Evolutionary conservation across 2,113 vertebrate genomes (phyloP), one percentile per base, ranked within the genome.

Genomic region (Halcyon senegalensis): DNA sequence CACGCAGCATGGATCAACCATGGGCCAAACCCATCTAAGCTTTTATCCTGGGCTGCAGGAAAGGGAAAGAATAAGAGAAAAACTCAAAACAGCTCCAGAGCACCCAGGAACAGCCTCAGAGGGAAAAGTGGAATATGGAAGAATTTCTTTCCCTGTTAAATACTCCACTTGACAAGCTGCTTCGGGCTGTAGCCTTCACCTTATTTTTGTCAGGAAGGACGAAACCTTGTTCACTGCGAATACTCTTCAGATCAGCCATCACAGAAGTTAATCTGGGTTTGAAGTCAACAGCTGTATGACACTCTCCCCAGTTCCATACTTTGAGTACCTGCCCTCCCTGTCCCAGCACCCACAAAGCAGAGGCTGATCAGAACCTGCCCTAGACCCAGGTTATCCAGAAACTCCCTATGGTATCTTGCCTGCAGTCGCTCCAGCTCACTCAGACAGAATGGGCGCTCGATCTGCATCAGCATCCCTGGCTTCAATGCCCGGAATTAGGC

Each of bases 401-500:
- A 20, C 14, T 46, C 35, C 44, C 56, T 5, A 5, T 41, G 37
- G 2, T 0, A 6, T 0, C 43, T 0, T 35, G 39, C 9, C 64
- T 41, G 35, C 60, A 59, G 69, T 2, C 5, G 0, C 66, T 10
- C 6, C 4, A 7, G 74, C 51, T 62, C 67, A 4, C 62, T 33
- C 18, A 13, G 80, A n/a, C 37, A 2, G 53, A 87, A 24, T 2
- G 8, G 76, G n/a, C 10, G 0, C 60, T 37, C 1, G 0, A 7
- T 37, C 87, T 89, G 86, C 84, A 93, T 76, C 94, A 96, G 91
- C 90, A 90, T 76, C 86, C 88, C 89, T 10, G 44, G 12, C 81
- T 94, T 43, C 89, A 56, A 27, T 28, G 94, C 70, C 87, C 21
- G 70, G 91, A 96, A 94, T 96, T 90, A 85, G 91, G 56, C 79